Conservation (phyloP, 2,888 invertebrate genomes). For the Melinaea marsaeus region DNA sequence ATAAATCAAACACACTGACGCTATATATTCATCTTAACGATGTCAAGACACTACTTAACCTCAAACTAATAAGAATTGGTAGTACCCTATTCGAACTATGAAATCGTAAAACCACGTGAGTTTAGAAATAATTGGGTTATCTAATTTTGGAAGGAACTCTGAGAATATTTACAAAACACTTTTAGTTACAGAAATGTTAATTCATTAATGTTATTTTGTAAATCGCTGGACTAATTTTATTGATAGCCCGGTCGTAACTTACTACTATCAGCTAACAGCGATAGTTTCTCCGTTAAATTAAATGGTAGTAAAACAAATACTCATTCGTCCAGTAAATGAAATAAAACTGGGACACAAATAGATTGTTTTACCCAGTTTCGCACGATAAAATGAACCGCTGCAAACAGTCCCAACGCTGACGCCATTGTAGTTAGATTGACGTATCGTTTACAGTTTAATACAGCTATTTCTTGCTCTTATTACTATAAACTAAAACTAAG, state of each 20-base stretch:
- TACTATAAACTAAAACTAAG: background rate
- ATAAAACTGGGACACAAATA: constrained; percentile 32
- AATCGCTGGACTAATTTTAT: no score
- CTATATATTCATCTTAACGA: no score
- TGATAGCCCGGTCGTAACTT: background rate
- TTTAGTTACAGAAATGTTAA: no score
- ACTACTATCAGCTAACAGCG: background rate
- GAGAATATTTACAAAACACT: no score
- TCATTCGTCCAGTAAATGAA: constrained; percentile 23
- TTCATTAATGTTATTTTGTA: no score
- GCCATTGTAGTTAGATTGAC: constrained; percentile 31
- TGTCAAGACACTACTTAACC: no score
- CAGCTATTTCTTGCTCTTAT: constrained; percentile 15
- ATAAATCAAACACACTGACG: no score
- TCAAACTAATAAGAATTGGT: no score
- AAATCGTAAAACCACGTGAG: no score
- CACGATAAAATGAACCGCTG: constrained; percentile 32
- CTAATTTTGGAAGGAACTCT: no score
- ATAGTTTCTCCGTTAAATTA: constrained; percentile 4
- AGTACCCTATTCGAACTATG: no score
- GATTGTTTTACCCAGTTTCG: constrained; percentile 31
- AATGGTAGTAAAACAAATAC: constrained; percentile 15
- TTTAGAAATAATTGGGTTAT: no score
- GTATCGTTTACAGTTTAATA: constrained; percentile 30
- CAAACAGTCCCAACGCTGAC: constrained; percentile 31